A percentile compares a stretch with the other conserved stretches of the same genome.
phyloP scores from a whole-genome alignment of 2,797 vertebrate species.

The Pangasius macronema region DNA sequence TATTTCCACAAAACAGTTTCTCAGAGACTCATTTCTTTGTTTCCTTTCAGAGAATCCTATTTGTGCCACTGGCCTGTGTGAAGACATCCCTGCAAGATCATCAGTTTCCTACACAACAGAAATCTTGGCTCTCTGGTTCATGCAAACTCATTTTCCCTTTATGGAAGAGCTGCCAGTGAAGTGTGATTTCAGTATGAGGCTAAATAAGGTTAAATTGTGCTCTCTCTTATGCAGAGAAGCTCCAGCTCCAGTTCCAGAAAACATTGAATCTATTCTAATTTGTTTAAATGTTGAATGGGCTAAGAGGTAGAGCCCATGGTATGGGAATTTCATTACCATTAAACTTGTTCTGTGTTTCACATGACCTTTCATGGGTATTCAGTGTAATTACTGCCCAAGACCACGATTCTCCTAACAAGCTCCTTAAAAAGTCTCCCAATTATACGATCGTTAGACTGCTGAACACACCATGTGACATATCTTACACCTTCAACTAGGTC shows the following conservation, averaged over 20 bases:
- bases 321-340: conserved; percentile 34
- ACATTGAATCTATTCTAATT: background rate
- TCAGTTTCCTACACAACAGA: conserved; percentile 42
- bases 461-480: conserved; percentile 39
- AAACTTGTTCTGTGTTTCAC: conserved; percentile 20
- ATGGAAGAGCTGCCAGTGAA: background rate
- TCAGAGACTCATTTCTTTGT: conserved; percentile 46
- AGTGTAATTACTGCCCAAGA: conserved; percentile 58
- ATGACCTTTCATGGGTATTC: conserved; percentile 58
- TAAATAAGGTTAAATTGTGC: conserved; percentile 14
- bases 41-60: conserved; percentile 42
- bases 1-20: conserved; percentile 48
- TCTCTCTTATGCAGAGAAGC: background rate
- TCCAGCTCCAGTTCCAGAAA: background rate
- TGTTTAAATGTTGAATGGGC: conserved; percentile 23
- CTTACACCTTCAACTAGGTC: background rate
- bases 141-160: conserved; percentile 49
- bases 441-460: conserved; percentile 45
- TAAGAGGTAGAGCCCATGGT: conserved; percentile 23
- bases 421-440: conserved; percentile 59
- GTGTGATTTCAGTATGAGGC: conserved; percentile 12
- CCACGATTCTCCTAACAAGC: conserved; percentile 53
- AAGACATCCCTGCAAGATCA: conserved; percentile 44
- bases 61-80: conserved; percentile 34
- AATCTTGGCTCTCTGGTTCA: conserved; percentile 14